A percentile compares a stretch with the other conserved stretches of the same genome.
These are phyloP conservation scores for Eupithecia dodoneata DNA, from an alignment of 2,888 invertebrate species.

Conservation along the genomic window DNA sequence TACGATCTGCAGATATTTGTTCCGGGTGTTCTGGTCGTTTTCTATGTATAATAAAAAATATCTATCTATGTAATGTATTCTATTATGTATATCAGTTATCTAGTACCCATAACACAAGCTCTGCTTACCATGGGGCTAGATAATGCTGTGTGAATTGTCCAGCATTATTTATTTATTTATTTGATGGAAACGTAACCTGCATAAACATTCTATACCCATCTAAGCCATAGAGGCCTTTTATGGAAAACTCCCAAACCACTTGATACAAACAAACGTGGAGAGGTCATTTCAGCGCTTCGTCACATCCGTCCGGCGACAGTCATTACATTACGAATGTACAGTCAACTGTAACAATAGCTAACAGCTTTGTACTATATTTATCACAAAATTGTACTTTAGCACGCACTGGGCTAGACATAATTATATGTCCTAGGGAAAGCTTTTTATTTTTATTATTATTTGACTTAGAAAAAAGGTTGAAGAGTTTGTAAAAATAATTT, in stretches of 20 bases:
- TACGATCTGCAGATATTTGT: too few relatives aligned
- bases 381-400: neutral
- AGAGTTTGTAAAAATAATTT: too few relatives aligned
- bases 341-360: neutral
- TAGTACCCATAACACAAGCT: too few relatives aligned
- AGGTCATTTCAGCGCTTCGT: conserved; percentile 6
- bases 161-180: too few relatives aligned
- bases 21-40: too few relatives aligned
- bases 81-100: too few relatives aligned
- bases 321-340: conserved; percentile 1
- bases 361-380: neutral
- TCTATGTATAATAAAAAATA: too few relatives aligned
- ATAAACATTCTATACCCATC: neutral
- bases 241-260: conserved; percentile 9
- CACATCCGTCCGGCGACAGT: conserved; percentile 6
- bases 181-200: neutral
- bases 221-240: neutral
- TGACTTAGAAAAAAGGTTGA: too few relatives aligned
- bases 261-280: conserved; percentile 2
- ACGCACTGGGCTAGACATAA: neutral
- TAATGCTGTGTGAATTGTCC: too few relatives aligned
- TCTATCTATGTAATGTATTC: too few relatives aligned
- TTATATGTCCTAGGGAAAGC: neutral
- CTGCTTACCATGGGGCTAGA: too few relatives aligned
- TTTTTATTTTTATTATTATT: too few relatives aligned